Base-by-base conservation (phyloP, 2,888 invertebrate species). In the Zeuzera pyrina region DNA sequence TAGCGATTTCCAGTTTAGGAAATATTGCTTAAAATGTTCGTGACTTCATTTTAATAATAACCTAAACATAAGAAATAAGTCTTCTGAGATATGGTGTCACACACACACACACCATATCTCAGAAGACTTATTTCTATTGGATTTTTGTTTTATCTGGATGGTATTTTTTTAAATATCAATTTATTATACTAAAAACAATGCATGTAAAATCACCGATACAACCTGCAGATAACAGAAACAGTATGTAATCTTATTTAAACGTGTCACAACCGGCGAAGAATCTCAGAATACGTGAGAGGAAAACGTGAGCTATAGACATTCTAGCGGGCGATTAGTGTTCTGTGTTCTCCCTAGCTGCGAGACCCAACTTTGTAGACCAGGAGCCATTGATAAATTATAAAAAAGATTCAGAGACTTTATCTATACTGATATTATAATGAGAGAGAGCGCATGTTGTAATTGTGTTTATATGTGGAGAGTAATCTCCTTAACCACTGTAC, bases 251-350 rank as follows among this genome's bases (percentile, higher is more conserved):
- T 37, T 49, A 49, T 52, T 49, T 51, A 45, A 46, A 51, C 48
- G 49, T 54, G 47, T 56, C 58, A 56, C 53, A 56, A 56, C 50
- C 39, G 45, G 35, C 47, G 42, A 45, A 42, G 42, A 47, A 45
- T 54, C 45, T 47, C 36, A 31, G 34, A 35, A 45, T 42, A 58
- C 58, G 63, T 62, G 63, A 59, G 52, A 36, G 30, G 52, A 44
- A 57, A 55, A 44, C 57, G 57, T 57, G 53, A 58, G 49, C 42
- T 35, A 39, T 37, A 39, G 33, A 48, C 46, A 43, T 57, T 49
- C 47, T 47, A 49, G 42, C 34, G 30, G 34, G 30, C 47, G 49
- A 56, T 56, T 57, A 49, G 43, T 42, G 45, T 30, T 35, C 38
- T 31, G 43, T 41, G 44, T 29, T 34, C 38, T 31, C 28, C 29